phyloP scores from a whole-genome alignment of 2,113 vertebrate species.

The Mola mola region DNA sequence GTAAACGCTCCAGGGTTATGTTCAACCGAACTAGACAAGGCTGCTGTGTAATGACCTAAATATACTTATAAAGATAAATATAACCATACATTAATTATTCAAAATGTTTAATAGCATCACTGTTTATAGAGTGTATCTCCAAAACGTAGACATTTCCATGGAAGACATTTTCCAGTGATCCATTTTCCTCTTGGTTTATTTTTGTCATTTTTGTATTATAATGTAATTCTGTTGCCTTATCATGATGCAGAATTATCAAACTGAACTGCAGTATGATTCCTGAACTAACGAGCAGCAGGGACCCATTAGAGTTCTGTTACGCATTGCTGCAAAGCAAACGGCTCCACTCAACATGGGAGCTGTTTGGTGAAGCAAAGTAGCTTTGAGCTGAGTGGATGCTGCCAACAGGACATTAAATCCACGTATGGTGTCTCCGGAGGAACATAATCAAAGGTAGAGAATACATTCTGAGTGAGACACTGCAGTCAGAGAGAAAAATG shows the following conservation, averaged over 20 bases:
- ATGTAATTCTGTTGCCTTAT: no score
- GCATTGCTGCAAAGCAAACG: constrained; percentile 20
- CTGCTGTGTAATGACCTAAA: no score
- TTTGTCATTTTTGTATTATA: neutral
- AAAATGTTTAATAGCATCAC: neutral
- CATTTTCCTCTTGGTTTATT: neutral
- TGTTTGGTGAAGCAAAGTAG: constrained; percentile 32
- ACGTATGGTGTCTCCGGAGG: neutral
- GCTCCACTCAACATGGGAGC: constrained; percentile 33
- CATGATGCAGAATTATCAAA: neutral
- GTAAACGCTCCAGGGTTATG: no score
- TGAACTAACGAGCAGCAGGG: neutral
- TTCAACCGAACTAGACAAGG: no score
- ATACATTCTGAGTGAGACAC: neutral
- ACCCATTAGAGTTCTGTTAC: constrained; percentile 24
- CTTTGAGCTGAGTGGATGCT: constrained; percentile 44
- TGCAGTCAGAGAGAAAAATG: constrained; percentile 3
- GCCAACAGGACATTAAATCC: constrained; percentile 6
- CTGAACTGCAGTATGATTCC: neutral
- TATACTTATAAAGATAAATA: no score
- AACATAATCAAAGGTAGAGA: neutral
- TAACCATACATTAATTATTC: no score
- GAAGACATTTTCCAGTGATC: no score
- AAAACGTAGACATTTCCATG: no score
- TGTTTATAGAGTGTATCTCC: neutral